A percentile compares a stretch with the other conserved stretches of the same genome.
Conservation (phyloP, 1,140 invertebrate genomes). For the Colletes latitarsis region DNA sequence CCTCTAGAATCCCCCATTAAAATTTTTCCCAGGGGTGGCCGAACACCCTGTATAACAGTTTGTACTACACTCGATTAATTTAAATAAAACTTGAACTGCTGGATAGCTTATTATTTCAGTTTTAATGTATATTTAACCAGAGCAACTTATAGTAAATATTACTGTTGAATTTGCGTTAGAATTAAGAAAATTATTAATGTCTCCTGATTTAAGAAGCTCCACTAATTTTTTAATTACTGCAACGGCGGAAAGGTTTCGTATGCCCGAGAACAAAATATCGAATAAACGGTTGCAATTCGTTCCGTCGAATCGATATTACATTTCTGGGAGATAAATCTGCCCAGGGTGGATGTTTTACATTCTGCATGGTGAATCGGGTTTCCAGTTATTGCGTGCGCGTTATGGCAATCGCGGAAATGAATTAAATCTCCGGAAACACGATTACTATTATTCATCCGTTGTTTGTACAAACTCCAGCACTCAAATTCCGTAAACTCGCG, state of each 20-base stretch:
- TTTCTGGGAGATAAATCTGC: conserved; percentile 29
- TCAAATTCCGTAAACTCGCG: background rate
- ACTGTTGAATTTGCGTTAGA: too few relatives aligned
- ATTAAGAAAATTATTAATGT: background rate
- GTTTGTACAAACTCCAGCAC: conserved; percentile 12
- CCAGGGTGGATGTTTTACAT: background rate
- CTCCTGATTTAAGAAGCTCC: background rate
- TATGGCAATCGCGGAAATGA: conserved; percentile 35
- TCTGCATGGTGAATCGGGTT: conserved; percentile 31
- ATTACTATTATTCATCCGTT: conserved; percentile 29
- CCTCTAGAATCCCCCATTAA: too few relatives aligned
- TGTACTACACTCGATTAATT: too few relatives aligned
- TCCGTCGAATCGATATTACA: conserved; percentile 27
- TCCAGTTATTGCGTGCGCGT: conserved; percentile 24
- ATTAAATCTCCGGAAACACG: conserved; percentile 9
- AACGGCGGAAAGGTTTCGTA: background rate
- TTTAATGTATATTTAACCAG: too few relatives aligned
- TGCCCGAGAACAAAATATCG: background rate
- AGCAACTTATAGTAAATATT: too few relatives aligned
- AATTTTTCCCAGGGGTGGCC: too few relatives aligned
- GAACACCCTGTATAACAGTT: too few relatives aligned
- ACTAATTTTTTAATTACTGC: background rate
- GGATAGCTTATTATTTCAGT: too few relatives aligned
- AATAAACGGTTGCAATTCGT: conserved; percentile 22
- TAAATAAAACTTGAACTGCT: too few relatives aligned